These are phyloP conservation scores for Pangasius sanitwongsei DNA, from an alignment of 2,797 vertebrate species.

Conservation along the genomic window DNA sequence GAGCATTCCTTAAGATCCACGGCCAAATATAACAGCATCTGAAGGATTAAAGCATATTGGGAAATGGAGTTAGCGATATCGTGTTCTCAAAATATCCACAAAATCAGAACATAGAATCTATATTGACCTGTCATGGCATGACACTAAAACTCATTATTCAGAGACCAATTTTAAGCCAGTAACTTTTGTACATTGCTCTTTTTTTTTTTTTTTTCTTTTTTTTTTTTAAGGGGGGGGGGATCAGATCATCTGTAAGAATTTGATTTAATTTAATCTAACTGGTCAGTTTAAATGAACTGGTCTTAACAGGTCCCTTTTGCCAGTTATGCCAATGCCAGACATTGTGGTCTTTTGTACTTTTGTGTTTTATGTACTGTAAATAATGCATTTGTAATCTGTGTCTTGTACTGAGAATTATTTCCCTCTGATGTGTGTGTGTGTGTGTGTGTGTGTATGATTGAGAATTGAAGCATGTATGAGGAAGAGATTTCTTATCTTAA, in stretches of 20 bases:
- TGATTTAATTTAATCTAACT: conserved; percentile 52
- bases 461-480: conserved; percentile 43
- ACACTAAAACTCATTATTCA: conserved; percentile 23
- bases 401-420: conserved; percentile 64
- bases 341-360: conserved; percentile 59
- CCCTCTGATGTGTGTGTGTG: conserved; percentile 59
- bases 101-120: conserved; percentile 8
- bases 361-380: conserved; percentile 61
- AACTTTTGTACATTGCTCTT: conserved; percentile 64
- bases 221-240: conserved; percentile 28
- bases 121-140: conserved; percentile 20
- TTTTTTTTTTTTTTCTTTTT: conserved; percentile 16
- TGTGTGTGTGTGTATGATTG: conserved; percentile 27
- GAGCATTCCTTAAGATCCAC: conserved; percentile 65
- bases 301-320: conserved; percentile 42
- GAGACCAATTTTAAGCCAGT: conserved; percentile 56
- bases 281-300: conserved; percentile 38
- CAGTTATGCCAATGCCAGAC: conserved; percentile 51
- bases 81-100: neutral
- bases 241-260: conserved; percentile 48
- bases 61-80: neutral
- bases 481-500: conserved; percentile 29
- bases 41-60: conserved; percentile 39
- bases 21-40: conserved; percentile 19
- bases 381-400: conserved; percentile 66